Evolutionary conservation across 2,888 invertebrate species (phyloP), one percentile per base, ranked within the genome.

Genomic region (Lymantria dispar): DNA sequence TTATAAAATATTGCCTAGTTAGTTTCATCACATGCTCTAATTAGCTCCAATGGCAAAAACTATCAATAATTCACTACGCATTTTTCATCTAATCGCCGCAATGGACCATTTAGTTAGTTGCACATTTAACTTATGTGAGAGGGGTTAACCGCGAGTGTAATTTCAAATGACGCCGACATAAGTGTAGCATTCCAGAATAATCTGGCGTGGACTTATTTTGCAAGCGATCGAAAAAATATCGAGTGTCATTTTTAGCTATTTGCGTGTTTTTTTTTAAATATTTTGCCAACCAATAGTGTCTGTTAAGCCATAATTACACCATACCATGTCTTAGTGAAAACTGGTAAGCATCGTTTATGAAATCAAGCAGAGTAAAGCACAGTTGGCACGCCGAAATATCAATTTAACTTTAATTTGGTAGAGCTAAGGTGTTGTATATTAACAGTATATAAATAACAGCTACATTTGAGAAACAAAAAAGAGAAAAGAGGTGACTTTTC

Each of bases 131-230:
- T 69, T 58, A 56, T 60, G 60, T 56, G 62, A 58, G 60, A 47
- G 65, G 70, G 74, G 76, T 78, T 83, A 84, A 87, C 85, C 80
- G 74, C 76, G 82, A 79, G 79, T 81, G 86, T 79, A 78, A 81
- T 83, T 82, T 84, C 72, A 80, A 80, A 78, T 72, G 74, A 68
- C 65, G 68, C 68, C 62, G 64, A 64, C 67, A 54, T 64, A 61
- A 70, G 72, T 50, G 59, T 64, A 53, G 62, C 74, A 78, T 85
- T 73, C 80, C 74, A 56, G 54, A 64, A 72, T 77, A 73, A 77
- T 74, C 64, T 62, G 59, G 48, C 43, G 53, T 60, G 53, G 46
- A 31, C 3, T 15, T 76, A 80, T 78, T 71, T 45, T 58, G 13
- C 45, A 44, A 46, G 38, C 51, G 42, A 15, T 57, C 60, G 72